Evolutionary conservation across 2,888 invertebrate genomes (phyloP).

Genomic region (Aphelenchoides bicaudatus): DNA sequence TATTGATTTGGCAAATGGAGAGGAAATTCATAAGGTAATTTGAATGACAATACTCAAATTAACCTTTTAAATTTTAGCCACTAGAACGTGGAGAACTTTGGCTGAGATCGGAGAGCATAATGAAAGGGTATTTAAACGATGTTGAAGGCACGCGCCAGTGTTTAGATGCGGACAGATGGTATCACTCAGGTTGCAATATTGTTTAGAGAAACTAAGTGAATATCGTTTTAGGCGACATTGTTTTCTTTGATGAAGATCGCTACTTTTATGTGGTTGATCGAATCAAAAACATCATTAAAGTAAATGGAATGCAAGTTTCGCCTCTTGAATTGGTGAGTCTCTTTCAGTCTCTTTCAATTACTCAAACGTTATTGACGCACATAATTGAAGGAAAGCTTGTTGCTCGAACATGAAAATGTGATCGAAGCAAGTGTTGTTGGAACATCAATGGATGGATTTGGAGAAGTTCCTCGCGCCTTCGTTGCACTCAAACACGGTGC

Average conservation of each 20-base stretch:
- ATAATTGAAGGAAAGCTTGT: slow-evolving; percentile 70
- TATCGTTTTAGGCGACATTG: slow-evolving; percentile 73
- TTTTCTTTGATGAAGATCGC: slow-evolving; percentile 74
- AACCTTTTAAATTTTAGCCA: too few relatives aligned
- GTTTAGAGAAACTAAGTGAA: neutral
- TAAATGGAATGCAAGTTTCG: slow-evolving; percentile 77
- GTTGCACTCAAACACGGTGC: slow-evolving; percentile 26
- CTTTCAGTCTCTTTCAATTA: neutral
- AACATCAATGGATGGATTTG: slow-evolving; percentile 67
- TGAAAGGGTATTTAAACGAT: slow-evolving; percentile 71
- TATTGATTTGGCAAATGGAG: slow-evolving; percentile 28
- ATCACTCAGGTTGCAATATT: slow-evolving; percentile 65
- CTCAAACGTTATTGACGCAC: neutral
- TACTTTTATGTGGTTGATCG: slow-evolving; percentile 79
- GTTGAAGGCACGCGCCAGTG: slow-evolving; percentile 23
- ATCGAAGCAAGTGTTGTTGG: slow-evolving; percentile 79
- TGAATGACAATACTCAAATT: too few relatives aligned
- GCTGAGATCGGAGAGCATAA: slow-evolving; percentile 75
- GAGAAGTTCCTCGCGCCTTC: slow-evolving; percentile 61
- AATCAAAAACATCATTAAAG: slow-evolving; percentile 83
- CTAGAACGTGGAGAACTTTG: slow-evolving; percentile 75
- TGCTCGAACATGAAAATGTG: slow-evolving; percentile 71
- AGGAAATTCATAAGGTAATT: slow-evolving; percentile 17
- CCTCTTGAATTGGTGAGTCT: slow-evolving; percentile 45
- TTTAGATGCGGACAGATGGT: slow-evolving; percentile 76